phyloP scores from a whole-genome alignment of 2,113 vertebrate genomes.

The human (Homo sapiens) region DNA sequence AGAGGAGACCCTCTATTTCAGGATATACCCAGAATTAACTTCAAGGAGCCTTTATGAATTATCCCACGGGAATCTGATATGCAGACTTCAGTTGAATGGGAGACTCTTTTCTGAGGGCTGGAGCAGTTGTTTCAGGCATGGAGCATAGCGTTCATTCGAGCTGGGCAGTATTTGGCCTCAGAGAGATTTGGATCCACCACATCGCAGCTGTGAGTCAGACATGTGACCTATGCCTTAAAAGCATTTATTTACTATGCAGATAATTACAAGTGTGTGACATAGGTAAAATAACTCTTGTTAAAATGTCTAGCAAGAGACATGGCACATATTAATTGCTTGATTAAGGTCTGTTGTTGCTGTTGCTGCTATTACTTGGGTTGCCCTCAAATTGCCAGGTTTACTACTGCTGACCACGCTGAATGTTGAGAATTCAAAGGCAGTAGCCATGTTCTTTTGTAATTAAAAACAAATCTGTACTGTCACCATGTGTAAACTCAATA shows the following conservation, averaged over 20 bases:
- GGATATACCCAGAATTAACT: background rate
- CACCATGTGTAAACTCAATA: no score
- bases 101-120: background rate
- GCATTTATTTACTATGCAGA: background rate
- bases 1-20: background rate
- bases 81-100: background rate
- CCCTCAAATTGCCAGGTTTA: background rate
- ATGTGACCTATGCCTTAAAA: background rate
- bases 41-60: background rate
- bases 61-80: background rate
- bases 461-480: background rate
- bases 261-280: background rate
- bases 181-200: background rate
- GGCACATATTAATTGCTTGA: background rate
- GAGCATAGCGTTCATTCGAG: fast-evolving
- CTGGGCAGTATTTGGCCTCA: background rate
- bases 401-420: background rate
- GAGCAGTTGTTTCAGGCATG: background rate
- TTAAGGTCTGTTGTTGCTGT: background rate
- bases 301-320: background rate
- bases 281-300: background rate
- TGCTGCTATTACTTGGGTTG: background rate
- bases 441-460: background rate
- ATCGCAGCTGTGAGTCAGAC: background rate
- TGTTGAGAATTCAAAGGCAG: background rate